Evolutionary conservation across 2,888 invertebrate species (phyloP).

Genomic region (Leuctra nigra): DNA sequence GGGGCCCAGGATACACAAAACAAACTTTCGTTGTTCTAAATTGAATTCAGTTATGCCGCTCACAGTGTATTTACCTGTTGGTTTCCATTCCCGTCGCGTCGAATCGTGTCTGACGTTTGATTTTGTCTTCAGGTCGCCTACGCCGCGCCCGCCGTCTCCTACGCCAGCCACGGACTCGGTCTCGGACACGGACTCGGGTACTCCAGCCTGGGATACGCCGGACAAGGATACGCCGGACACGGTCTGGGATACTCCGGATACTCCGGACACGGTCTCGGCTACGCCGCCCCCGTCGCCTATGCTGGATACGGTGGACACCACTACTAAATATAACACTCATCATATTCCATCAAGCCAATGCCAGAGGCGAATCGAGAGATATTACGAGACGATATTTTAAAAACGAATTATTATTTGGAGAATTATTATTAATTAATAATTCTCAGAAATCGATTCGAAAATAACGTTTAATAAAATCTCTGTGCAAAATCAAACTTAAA

Average conservation of each 20-base stretch:
- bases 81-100: too few species aligned
- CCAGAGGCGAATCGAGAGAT: not conserved
- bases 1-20: too few species aligned
- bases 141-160: constrained; percentile 23
- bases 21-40: too few species aligned
- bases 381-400: not conserved
- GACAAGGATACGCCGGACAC: constrained; percentile 22
- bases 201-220: constrained; percentile 20
- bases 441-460: not conserved
- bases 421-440: not conserved
- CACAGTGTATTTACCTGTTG: too few species aligned
- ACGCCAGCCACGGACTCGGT: constrained; percentile 13
- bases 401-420: not conserved
- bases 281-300: constrained; percentile 29
- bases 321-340: constrained; percentile 11
- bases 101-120: too few species aligned
- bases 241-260: constrained; percentile 2
- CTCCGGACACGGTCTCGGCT: not conserved
- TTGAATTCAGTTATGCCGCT: too few species aligned
- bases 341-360: not conserved
- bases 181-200: constrained; percentile 9
- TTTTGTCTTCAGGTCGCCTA: constrained; percentile 21
- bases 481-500: too few species aligned
- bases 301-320: constrained; percentile 22
- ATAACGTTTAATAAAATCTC: not conserved